Conservation (phyloP, 2,113 vertebrate species). For the pig (Sus scrofa) region DNA sequence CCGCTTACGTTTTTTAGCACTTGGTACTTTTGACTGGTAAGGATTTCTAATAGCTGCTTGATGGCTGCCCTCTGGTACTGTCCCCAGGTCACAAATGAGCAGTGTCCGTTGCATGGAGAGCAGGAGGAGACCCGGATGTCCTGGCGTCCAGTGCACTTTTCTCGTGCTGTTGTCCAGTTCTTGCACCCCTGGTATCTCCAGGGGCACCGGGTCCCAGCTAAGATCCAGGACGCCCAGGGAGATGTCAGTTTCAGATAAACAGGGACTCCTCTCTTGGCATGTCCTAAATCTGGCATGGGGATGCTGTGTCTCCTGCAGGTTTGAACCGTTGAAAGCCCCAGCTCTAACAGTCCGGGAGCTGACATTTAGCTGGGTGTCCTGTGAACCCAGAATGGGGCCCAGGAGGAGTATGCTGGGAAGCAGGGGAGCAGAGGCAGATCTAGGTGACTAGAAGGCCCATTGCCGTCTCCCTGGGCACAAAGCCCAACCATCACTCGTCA, state of each 20-base stretch:
- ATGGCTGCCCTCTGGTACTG: rapidly evolving
- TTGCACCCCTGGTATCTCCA: neutral
- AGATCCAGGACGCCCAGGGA: neutral
- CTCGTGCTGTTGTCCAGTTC: rapidly evolving
- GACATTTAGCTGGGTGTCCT: rapidly evolving
- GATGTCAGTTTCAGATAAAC: neutral
- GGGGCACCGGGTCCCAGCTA: neutral
- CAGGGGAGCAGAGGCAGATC: neutral
- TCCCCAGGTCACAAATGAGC: neutral
- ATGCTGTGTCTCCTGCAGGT: neutral
- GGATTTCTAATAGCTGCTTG: rapidly evolving
- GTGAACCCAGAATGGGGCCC: rapidly evolving
- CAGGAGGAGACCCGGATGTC: neutral
- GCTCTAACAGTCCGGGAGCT: neutral
- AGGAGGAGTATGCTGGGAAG: no score
- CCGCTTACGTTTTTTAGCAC: rapidly evolving
- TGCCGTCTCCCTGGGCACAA: no score
- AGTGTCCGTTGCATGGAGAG: rapidly evolving
- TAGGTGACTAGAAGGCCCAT: neutral
- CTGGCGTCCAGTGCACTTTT: rapidly evolving
- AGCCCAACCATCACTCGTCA: neutral
- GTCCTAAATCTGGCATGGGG: no score
- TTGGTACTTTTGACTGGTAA: rapidly evolving
- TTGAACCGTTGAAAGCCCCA: no score
- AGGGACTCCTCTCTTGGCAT: neutral